Evolutionary conservation across 2,113 vertebrate genomes (phyloP).

Genomic region (Pampusana beccarii): DNA sequence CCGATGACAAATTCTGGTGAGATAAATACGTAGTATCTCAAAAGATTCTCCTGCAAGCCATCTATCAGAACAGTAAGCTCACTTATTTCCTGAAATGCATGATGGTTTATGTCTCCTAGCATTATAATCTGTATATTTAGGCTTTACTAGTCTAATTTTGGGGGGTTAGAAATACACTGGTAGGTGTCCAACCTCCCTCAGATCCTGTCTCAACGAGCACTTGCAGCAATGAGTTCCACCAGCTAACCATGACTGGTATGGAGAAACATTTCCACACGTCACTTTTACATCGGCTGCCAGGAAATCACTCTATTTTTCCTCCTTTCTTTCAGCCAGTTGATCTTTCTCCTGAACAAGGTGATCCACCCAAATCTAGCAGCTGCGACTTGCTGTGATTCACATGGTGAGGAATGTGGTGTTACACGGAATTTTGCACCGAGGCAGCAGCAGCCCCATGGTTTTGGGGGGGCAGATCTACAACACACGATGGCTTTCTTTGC

Average conservation of each 20-base stretch:
- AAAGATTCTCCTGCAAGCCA: neutral
- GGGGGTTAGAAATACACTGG: neutral
- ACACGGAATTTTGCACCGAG: neutral
- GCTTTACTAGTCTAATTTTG: neutral
- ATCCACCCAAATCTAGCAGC: conserved; percentile 24
- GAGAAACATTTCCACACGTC: neutral
- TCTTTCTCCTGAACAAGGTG: conserved; percentile 21
- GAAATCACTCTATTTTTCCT: neutral
- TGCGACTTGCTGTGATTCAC: conserved; percentile 13
- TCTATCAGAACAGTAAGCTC: neutral
- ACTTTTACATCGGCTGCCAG: neutral
- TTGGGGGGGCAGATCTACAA: neutral
- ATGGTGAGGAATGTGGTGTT: neutral
- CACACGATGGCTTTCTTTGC: neutral
- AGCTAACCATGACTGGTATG: neutral
- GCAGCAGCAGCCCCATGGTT: neutral
- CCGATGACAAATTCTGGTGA: neutral
- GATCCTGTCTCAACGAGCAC: neutral
- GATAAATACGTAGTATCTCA: neutral
- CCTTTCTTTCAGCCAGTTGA: neutral
- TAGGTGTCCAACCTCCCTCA: neutral
- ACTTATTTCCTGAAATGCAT: neutral
- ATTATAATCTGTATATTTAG: neutral
- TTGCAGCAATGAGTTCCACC: neutral
- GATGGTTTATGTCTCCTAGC: neutral